A percentile compares a stretch with the other conserved stretches of the same genome.
Evolutionary conservation across 2,113 vertebrate genomes (phyloP).

Genomic region (Phrynocephalus versicolor): DNA sequence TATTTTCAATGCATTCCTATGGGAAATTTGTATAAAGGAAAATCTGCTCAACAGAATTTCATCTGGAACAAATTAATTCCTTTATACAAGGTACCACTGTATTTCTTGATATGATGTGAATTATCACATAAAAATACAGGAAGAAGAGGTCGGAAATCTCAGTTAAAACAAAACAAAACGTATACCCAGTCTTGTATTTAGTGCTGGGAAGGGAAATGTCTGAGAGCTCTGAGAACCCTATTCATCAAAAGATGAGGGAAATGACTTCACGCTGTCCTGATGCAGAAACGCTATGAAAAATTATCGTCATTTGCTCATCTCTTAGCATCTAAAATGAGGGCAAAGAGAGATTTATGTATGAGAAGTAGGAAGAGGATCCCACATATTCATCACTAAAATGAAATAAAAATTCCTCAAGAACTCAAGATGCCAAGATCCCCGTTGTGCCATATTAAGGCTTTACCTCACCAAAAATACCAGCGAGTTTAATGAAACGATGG

Average conservation of each 20-base stretch:
- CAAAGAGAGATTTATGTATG: not conserved
- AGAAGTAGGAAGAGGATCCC: not conserved
- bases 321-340: slow-evolving; percentile 18
- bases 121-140: not conserved
- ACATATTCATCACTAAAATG: not conserved
- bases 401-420: not conserved
- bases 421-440: not conserved
- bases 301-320: not conserved
- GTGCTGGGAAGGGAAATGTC: not conserved
- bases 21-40: no score
- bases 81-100: no score
- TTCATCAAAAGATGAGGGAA: not conserved
- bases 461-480: not conserved
- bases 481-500: not conserved
- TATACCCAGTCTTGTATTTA: not conserved
- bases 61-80: no score
- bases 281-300: not conserved
- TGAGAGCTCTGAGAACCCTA: not conserved
- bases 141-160: not conserved
- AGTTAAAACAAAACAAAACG: not conserved
- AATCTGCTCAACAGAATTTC: no score
- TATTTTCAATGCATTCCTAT: no score
- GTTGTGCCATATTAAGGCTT: not conserved
- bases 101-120: not conserved
- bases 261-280: not conserved